Percentiles rank a stretch among this genome's conserved stretches.
Conservation (phyloP, 30 jellyfish, hydroid and myxozoan genomes). For the Hydractinia echinata region DNA sequence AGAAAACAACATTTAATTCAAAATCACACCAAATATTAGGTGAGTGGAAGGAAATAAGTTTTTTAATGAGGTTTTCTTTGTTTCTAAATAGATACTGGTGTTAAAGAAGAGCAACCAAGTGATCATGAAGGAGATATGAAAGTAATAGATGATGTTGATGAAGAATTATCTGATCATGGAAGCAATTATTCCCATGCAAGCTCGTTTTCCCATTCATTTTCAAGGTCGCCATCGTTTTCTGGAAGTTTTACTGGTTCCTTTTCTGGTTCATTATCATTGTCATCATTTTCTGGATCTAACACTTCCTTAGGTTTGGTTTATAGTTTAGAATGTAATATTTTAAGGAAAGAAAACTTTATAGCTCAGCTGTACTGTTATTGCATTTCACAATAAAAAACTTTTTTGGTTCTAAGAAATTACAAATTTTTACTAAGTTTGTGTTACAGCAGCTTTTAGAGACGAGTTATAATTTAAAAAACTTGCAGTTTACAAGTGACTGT, state of each 20-base stretch:
- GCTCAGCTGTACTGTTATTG: background rate
- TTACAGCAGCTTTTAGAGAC: too few species aligned
- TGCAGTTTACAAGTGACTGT: too few species aligned
- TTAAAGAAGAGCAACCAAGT: constrained; percentile 44
- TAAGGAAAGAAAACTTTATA: background rate
- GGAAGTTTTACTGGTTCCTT: constrained; percentile 58
- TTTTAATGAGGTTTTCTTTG: background rate
- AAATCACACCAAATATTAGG: too few species aligned
- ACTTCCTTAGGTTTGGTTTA: constrained; percentile 2
- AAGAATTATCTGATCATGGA: constrained; percentile 50
- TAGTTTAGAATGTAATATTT: background rate
- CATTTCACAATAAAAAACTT: background rate
- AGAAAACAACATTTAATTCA: too few species aligned
- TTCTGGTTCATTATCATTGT: constrained; percentile 55
- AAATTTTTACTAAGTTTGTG: constrained; percentile 29
- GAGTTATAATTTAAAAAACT: too few species aligned
- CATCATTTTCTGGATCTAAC: constrained; percentile 11
- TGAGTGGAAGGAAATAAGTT: background rate
- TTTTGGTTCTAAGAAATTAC: constrained; percentile 35
- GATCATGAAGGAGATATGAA: constrained; percentile 76
- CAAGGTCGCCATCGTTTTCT: constrained; percentile 54
- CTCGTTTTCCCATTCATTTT: constrained; percentile 58
- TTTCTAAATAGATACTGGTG: constrained; percentile 9
- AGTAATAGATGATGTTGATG: constrained; percentile 80
- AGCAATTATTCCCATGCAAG: constrained; percentile 69